Evolutionary conservation across 2,888 invertebrate species (phyloP), one percentile per base, ranked within the genome.

Genomic region (Mellilla xanthometata): DNA sequence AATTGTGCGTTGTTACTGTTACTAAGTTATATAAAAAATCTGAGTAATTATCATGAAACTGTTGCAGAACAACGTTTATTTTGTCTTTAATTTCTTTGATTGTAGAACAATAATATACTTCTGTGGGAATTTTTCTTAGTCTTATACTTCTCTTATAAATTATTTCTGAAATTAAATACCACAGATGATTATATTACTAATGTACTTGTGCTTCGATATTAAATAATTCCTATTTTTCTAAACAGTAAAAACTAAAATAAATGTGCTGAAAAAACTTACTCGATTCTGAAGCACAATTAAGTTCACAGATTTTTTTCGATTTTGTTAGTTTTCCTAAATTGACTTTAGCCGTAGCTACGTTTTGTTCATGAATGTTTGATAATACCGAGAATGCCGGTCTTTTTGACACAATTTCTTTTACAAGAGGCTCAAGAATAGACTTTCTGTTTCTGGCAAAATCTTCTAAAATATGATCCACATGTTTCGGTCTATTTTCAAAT

Each of bases 381-480:
- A 60, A 9, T 7, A 9, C 3, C 3, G 56, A 26, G 19, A 60
- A 52, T 26, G 62, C 40, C 7, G 59, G 32, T 6, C 73, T 32
- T 12, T 50, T 27, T 1, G 9, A 6, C 2, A 28, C 46, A 12
- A 62, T 38, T 15, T 49, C 39, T n/a, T 52, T 29, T 2, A 68
- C 51, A 1, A 39, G 11, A 4, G 62, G 64, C 31, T 62, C 55
- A 27, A 76, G 49, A 10, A 38, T 26, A 2, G 48, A 19, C 10
- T 22, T 24, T 3, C 62, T 61, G 0, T 41, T 43, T 3, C 22
- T n/a, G 2, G 36, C 41, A n/a, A 77, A 50, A 27, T 65, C 60
- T n/a, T 65, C 35, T 12, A 81, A 26, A 12, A 74, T 54, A 39
- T 79, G 61, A 39, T 59, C 54, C n/a, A 80, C 55, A 60, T 76